These are phyloP conservation scores for Melitaea cinxia DNA, from an alignment of 1,140 invertebrate species.

Conservation along the genomic window DNA sequence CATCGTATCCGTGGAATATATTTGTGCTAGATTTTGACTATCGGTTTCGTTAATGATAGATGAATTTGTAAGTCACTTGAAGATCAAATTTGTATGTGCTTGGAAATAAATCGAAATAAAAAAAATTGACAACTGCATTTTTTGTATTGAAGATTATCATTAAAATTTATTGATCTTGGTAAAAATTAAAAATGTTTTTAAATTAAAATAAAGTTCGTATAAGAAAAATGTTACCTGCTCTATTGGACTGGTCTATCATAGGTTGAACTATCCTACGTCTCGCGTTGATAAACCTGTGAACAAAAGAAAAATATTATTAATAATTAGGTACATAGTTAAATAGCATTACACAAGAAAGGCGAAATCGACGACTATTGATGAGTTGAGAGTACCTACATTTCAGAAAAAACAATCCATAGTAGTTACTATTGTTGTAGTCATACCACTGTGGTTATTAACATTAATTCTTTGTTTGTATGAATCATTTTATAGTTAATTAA, in stretches of 20 bases:
- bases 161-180: too few species aligned
- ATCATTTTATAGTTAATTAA: too few species aligned
- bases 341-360: background rate
- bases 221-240: slow-evolving; percentile 93
- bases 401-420: background rate
- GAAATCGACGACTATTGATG: too few species aligned
- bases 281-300: slow-evolving; percentile 98
- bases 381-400: too few species aligned
- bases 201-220: slow-evolving; percentile 43
- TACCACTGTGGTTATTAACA: too few species aligned
- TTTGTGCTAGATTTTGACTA: background rate
- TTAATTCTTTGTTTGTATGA: too few species aligned
- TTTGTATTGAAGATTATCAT: background rate
- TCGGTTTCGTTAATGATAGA: background rate
- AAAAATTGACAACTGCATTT: too few species aligned
- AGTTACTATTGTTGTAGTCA: slow-evolving; percentile 14
- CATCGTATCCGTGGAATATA: slow-evolving; percentile 12
- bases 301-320: slow-evolving; percentile 50
- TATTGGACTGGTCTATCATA: slow-evolving; percentile 98
- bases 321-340: background rate
- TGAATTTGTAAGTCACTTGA: too few species aligned
- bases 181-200: background rate
- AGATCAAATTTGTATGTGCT: background rate
- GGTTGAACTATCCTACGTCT: slow-evolving; percentile 98
- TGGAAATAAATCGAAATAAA: too few species aligned